Evolutionary conservation across 2,888 invertebrate genomes (phyloP).

Genomic region (Cephus pulcher): DNA sequence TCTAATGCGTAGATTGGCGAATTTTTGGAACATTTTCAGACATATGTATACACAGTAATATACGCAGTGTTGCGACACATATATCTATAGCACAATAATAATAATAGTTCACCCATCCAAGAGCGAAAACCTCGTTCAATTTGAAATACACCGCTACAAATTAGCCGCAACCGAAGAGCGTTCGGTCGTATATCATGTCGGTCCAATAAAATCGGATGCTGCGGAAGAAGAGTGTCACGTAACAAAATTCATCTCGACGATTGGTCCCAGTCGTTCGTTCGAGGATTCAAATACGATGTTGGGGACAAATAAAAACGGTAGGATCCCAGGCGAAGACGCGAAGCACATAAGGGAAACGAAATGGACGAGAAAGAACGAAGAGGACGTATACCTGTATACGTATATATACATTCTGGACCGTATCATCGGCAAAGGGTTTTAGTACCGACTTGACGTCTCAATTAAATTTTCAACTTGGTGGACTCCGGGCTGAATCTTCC

Average conservation of each 20-base stretch:
- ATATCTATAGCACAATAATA: background rate
- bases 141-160: background rate
- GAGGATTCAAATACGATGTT: background rate
- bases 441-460: slow-evolving; percentile 50
- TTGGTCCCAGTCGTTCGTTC: background rate
- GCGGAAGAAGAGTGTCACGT: background rate
- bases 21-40: background rate
- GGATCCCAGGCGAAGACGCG: background rate
- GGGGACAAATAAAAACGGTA: background rate
- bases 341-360: background rate
- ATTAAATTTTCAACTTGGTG: slow-evolving; percentile 47
- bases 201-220: slow-evolving; percentile 41
- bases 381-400: background rate
- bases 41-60: background rate
- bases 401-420: background rate
- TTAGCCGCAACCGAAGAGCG: background rate
- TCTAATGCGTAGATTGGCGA: background rate
- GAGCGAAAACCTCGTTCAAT: background rate
- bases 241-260: background rate
- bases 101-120: background rate
- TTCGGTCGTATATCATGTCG: slow-evolving; percentile 45
- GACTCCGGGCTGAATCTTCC: background rate
- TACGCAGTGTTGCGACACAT: background rate
- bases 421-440: slow-evolving; percentile 30
- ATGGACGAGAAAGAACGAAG: background rate